These are phyloP conservation scores for Emys orbicularis DNA, from an alignment of 2,797 vertebrate genomes.

Conservation along the genomic window DNA sequence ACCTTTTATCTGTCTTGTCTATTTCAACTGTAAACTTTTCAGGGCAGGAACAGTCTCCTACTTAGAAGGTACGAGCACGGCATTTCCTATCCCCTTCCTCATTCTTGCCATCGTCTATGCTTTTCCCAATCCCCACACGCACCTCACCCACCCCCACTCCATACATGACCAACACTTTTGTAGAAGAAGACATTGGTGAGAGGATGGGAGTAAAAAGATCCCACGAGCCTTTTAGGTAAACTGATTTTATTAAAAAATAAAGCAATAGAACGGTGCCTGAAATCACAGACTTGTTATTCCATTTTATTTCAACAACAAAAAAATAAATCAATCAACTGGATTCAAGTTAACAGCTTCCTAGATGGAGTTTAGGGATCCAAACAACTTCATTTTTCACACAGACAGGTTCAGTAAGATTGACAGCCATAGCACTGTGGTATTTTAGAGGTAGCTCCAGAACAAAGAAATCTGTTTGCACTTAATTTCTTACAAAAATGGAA, in stretches of 20 bases:
- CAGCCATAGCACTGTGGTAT: constrained; percentile 4
- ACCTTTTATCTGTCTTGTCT: neutral
- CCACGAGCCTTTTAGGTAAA: neutral
- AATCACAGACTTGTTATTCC: neutral
- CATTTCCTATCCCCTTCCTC: neutral
- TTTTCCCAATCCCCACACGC: neutral
- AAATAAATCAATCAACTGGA: neutral
- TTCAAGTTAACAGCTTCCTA: neutral
- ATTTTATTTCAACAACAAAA: constrained; percentile 53
- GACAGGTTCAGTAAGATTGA: neutral
- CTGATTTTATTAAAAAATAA: neutral
- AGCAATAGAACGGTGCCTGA: neutral
- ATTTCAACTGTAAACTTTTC: neutral
- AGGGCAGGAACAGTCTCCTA: neutral
- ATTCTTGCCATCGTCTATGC: neutral
- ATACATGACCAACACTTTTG: neutral
- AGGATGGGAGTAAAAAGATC: neutral
- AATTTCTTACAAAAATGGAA: neutral
- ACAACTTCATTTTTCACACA: neutral
- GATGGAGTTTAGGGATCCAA: neutral
- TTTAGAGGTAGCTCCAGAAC: constrained; percentile 36
- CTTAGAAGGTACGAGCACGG: neutral
- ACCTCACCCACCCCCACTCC: neutral
- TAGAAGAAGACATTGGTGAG: fast-evolving
- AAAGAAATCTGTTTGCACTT: neutral